Percentiles rank a stretch among this genome's conserved stretches.
Evolutionary conservation across 2,888 invertebrate genomes (phyloP).

Genomic region (Dorcus parallelipipedus): DNA sequence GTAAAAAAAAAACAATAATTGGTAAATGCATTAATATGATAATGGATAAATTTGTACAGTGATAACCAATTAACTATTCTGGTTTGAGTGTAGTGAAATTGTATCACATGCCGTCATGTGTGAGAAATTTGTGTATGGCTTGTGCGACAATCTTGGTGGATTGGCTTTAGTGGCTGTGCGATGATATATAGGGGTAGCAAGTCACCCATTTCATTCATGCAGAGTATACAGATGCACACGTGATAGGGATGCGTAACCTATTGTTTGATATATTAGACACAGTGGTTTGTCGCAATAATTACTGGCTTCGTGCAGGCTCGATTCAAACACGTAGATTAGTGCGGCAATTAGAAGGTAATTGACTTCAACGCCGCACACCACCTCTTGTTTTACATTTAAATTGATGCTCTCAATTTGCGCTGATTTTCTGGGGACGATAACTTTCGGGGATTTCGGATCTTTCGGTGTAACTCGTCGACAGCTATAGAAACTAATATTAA

Average conservation of each 20-base stretch:
- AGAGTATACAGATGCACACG: not conserved
- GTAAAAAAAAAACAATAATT: no score
- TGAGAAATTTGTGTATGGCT: no score
- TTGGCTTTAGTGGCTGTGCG: not conserved
- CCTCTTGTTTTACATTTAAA: slow-evolving; percentile 1
- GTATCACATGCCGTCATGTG: no score
- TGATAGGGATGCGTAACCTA: slow-evolving; percentile 14
- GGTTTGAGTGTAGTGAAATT: no score
- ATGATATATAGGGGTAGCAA: not conserved
- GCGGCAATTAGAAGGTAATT: slow-evolving; percentile 21
- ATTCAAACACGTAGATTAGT: slow-evolving; percentile 19
- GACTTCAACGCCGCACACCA: slow-evolving; percentile 12
- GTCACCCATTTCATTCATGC: not conserved
- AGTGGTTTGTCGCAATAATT: slow-evolving; percentile 20
- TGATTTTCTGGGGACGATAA: no score
- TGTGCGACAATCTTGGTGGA: not conserved
- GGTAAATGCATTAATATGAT: no score
- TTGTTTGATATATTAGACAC: slow-evolving; percentile 21
- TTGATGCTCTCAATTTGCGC: not conserved
- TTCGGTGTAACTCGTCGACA: no score
- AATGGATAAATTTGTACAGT: no score
- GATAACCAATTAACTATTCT: no score
- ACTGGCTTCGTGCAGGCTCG: slow-evolving; percentile 16
- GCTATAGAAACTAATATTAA: no score
- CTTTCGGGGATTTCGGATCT: no score